A percentile compares a stretch with the other conserved stretches of the same genome.
Conservation (phyloP, 2,113 vertebrate species). For the Propithecus coquereli region DNA sequence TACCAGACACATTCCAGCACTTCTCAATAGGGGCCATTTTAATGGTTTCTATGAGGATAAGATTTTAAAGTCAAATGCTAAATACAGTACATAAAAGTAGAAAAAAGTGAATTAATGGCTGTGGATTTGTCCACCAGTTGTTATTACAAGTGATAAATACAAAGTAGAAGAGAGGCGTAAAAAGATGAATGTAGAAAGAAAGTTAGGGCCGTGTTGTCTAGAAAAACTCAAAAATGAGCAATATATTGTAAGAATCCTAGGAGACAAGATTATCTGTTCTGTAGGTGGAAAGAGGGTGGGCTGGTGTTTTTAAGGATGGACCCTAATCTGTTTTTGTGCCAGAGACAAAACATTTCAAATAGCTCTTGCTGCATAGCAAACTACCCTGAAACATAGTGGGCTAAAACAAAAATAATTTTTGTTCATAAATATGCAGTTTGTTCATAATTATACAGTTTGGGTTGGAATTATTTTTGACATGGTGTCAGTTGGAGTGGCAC, state of each 20-base stretch:
- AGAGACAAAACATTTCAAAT: not conserved
- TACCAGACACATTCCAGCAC: not conserved
- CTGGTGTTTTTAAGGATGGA: not conserved
- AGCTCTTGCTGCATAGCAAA: not conserved
- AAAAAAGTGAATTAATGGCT: not conserved
- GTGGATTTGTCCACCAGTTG: not conserved
- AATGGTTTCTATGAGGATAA: not conserved
- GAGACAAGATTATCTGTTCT: not conserved
- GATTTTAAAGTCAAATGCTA: not conserved
- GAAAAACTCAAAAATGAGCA: not conserved
- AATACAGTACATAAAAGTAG: not conserved
- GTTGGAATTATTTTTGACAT: not conserved
- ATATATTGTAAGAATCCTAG: not conserved
- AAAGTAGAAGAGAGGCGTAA: not conserved
- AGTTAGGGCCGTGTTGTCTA: not conserved
- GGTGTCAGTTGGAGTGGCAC: not conserved
- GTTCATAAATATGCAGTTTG: not conserved
- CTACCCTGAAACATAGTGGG: not conserved
- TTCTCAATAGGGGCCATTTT: not conserved
- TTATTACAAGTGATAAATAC: not conserved
- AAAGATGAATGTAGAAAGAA: not conserved
- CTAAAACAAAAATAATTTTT: not conserved
- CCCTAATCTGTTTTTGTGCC: not conserved
- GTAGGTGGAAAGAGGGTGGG: not conserved
- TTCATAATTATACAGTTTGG: not conserved